Conservation (phyloP, 2,113 vertebrate genomes). For the Anguilla rostrata region DNA sequence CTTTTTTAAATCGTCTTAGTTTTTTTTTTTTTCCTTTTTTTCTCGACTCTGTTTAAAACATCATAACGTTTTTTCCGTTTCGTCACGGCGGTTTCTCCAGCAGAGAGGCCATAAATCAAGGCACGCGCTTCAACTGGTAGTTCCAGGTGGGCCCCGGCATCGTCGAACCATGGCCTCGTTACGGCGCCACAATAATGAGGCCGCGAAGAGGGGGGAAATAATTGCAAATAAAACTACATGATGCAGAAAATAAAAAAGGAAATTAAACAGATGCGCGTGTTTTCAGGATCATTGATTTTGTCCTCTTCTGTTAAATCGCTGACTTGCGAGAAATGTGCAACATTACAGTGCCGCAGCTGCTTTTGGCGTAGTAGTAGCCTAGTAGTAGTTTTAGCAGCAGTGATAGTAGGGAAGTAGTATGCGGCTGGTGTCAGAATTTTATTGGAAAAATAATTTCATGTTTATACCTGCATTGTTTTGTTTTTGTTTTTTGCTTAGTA, state of each 20-base stretch:
- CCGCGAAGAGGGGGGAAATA: slow-evolving; percentile 65
- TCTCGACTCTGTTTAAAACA: neutral
- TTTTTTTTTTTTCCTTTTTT: too few relatives aligned
- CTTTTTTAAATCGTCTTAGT: neutral
- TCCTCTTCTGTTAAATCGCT: slow-evolving; percentile 66
- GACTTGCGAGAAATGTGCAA: slow-evolving; percentile 43
- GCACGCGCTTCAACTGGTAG: slow-evolving; percentile 39
- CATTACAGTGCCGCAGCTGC: slow-evolving; percentile 3
- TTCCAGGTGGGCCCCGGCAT: slow-evolving; percentile 70
- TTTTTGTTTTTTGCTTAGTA: neutral
- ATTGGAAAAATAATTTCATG: neutral
- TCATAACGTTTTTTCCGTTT: neutral
- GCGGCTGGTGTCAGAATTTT: neutral
- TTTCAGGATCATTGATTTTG: slow-evolving; percentile 74
- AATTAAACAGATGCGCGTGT: slow-evolving; percentile 78
- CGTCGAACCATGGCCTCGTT: slow-evolving; percentile 71
- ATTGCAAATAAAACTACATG: slow-evolving; percentile 79
- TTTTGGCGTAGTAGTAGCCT: neutral
- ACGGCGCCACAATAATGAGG: slow-evolving; percentile 67
- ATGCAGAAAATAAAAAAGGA: slow-evolving; percentile 79
- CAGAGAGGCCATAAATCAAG: slow-evolving; percentile 34
- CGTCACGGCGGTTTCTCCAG: slow-evolving; percentile 10
- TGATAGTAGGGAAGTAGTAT: neutral
- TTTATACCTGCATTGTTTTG: slow-evolving; percentile 17
- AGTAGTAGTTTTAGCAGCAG: neutral